Conservation (phyloP, 2,797 vertebrate species). For the Toxotes lorentzi region DNA sequence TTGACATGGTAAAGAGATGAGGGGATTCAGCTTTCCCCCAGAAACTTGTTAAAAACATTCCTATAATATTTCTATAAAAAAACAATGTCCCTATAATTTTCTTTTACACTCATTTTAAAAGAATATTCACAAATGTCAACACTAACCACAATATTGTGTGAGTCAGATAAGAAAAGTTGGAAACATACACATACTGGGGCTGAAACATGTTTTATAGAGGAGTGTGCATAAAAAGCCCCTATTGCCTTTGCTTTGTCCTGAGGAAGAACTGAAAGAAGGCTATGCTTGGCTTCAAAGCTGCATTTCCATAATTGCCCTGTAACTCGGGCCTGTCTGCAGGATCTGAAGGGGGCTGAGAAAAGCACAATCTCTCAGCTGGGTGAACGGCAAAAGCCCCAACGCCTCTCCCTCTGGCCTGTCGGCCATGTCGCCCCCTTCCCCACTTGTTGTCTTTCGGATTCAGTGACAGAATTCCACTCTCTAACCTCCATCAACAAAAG, state of each 20-base stretch:
- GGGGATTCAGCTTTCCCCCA: slow-evolving; percentile 7
- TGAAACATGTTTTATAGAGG: slow-evolving; percentile 71
- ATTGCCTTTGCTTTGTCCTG: slow-evolving; percentile 87
- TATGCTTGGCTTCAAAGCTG: slow-evolving; percentile 92
- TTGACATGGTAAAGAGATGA: slow-evolving; percentile 29
- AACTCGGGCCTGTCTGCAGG: slow-evolving; percentile 91
- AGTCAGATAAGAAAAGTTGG: slow-evolving; percentile 45
- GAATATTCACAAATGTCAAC: slow-evolving; percentile 35
- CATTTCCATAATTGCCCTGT: slow-evolving; percentile 99
- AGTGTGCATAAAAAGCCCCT: slow-evolving; percentile 64
- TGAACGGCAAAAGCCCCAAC: slow-evolving; percentile 91
- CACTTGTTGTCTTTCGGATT: slow-evolving; percentile 93
- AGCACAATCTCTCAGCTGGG: slow-evolving; percentile 95
- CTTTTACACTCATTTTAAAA: slow-evolving; percentile 36
- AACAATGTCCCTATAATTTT: slow-evolving; percentile 21
- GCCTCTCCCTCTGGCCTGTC: slow-evolving; percentile 82
- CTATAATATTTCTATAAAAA: slow-evolving; percentile 23
- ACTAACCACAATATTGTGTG: slow-evolving; percentile 18
- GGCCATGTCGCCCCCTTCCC: slow-evolving; percentile 85
- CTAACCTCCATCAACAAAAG: slow-evolving; percentile 91
- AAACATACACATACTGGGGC: slow-evolving; percentile 43
- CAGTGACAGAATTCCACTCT: slow-evolving; percentile 90
- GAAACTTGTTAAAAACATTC: slow-evolving; percentile 28
- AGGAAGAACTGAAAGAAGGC: slow-evolving; percentile 88
- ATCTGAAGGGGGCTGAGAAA: slow-evolving; percentile 88